Evolutionary conservation across 2,113 vertebrate genomes (phyloP), one percentile per base, ranked within the genome.

Genomic region (Entomyzon cyanotis): DNA sequence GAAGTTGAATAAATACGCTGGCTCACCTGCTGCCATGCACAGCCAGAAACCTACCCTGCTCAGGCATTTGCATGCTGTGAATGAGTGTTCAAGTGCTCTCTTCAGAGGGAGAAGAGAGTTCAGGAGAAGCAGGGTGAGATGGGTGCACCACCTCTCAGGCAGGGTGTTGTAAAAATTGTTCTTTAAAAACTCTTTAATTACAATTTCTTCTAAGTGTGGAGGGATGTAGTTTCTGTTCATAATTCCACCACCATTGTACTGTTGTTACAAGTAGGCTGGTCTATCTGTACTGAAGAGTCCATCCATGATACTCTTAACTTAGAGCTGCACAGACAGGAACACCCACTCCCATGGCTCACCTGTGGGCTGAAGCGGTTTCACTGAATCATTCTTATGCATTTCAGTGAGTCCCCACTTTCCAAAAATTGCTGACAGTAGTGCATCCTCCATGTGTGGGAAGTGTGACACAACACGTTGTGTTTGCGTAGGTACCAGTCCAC

Each of bases 1-100:
- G 41, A 80, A 65, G n/a, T 28, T 22, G 62, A 90, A 62, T 1
- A 7, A 94, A 80, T 37, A 12, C 15, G 74, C 31, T 30, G 41
- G n/a, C 42, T 65, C 6, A 3, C 12, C 23, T 11, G 0, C 42
- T 89, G 63, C 41, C 17, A 3, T 0, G 0, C 27, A 23, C 0
- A 3, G 12, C 65, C 55, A 62, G 71, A 50, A 73, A 69, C 24
- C 53, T 83, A n/a, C 12, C 22, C 31, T 87, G 4, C 4, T 31
- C 52, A 33, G 19, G 20, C 2, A 6, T 81, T 14, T 65, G 42
- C 37, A 31, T 37, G 25, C 52, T 65, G 31, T 31, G 41, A 86
- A 44, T 25, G 13, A 49, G 6, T 55, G 50, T 71, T n/a, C 33
- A 15, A 49, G 5, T 55, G 55, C 67, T n/a, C 33, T 55, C 20